These are phyloP conservation scores for Cettia cetti DNA, from an alignment of 2,113 vertebrate genomes.

Conservation along the genomic window DNA sequence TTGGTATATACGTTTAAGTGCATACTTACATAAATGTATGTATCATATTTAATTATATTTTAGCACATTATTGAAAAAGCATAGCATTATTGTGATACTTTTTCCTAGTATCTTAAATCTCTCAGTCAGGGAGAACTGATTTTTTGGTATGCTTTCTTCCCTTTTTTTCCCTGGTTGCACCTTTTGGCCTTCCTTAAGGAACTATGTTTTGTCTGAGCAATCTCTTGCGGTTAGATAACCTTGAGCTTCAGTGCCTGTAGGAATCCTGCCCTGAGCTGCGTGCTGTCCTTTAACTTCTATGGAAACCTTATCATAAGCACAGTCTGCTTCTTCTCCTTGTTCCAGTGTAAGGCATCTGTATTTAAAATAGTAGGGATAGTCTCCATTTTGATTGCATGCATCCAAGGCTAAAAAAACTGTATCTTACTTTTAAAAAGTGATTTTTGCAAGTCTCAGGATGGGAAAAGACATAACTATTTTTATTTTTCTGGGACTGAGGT, in stretches of 20 bases:
- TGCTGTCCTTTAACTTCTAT: background rate
- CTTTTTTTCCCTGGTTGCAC: background rate
- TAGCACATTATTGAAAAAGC: background rate
- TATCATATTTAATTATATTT: background rate
- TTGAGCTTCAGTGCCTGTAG: background rate
- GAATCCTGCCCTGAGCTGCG: background rate
- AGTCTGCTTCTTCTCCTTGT: background rate
- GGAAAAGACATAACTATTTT: background rate
- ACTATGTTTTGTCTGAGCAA: background rate
- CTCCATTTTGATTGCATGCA: background rate
- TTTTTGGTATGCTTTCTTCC: background rate
- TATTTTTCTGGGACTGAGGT: background rate
- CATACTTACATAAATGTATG: background rate
- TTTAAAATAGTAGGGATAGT: background rate
- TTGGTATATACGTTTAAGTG: background rate
- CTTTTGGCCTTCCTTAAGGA: background rate
- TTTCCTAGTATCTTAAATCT: background rate
- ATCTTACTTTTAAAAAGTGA: background rate
- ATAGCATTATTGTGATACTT: background rate
- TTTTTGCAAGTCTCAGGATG: background rate
- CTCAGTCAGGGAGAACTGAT: background rate
- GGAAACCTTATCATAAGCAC: background rate
- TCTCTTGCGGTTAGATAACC: constrained; percentile 4
- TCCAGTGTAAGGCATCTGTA: background rate
- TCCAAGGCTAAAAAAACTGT: background rate